Base-by-base conservation (phyloP, 2,888 invertebrate genomes). In the Euspilapteryx auroguttella region DNA sequence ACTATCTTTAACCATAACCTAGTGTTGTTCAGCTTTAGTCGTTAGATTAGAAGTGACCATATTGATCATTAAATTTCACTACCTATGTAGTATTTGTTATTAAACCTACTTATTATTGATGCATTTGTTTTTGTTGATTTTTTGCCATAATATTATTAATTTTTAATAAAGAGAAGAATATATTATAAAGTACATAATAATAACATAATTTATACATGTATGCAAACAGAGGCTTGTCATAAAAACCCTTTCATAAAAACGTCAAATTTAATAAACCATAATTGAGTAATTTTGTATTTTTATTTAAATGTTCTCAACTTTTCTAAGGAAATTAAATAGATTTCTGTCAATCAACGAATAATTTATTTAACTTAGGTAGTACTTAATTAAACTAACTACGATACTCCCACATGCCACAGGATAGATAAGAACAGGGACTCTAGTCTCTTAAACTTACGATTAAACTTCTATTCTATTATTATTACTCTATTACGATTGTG, bases 181-280 rank as follows among this genome's bases (percentile, higher is more conserved):
- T 61, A 55, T 55, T 17, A 17, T 17, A 56, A 61, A 49, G 57
- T n/a, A n/a, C n/a, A n/a, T n/a, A 58, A 68, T 59, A 59, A 66
- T 68, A 65, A 71, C 68, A 57, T 64, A 51, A 50, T 61, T 58
- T 58, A 55, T 51, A 58, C 54, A 62, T 66, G 63, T 71, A 69
- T 53, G 65, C 66, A 68, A 66, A 62, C 56, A 51, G 68, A 71
- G 58, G 73, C 73, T 75, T 75, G 61, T 69, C 73, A 75, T 64
- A 44, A 49, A 57, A 64, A 68, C 57, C 63, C 65, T 66, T 71
- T 71, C 58, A 68, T 61, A 57, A 69, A 27, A 66, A 68, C 71
- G 64, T 71, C 66, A 69, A 71, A 69, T 69, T 66, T 69, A 71
- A 71, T 75, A 73, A 68, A 73, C 64, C 53, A 66, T 59, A 65